A percentile compares a stretch with the other conserved stretches of the same genome.
These are phyloP conservation scores for Leptothorax acervorum DNA, from an alignment of 2,888 invertebrate species.

Conservation along the genomic window DNA sequence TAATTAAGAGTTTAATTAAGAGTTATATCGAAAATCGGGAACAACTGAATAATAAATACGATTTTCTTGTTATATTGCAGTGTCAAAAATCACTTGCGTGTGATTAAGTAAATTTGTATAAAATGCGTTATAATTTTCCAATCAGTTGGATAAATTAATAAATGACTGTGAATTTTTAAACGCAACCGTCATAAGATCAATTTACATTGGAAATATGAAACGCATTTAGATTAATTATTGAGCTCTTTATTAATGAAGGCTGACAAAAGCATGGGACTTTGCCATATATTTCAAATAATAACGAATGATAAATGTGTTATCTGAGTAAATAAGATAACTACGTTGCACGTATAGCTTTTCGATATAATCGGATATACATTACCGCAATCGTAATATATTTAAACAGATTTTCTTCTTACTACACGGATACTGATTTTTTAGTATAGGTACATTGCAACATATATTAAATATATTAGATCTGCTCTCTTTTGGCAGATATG, in stretches of 20 bases:
- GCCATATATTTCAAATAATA: conserved; percentile 17
- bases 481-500: background rate
- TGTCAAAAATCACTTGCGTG: background rate
- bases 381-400: conserved; percentile 3
- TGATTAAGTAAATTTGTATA: conserved; percentile 6
- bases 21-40: background rate
- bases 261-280: conserved; percentile 30
- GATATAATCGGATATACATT: conserved; percentile 10
- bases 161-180: background rate
- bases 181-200: background rate
- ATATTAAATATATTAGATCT: background rate
- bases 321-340: conserved; percentile 18
- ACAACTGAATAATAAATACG: background rate
- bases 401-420: background rate
- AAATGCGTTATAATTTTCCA: conserved; percentile 2
- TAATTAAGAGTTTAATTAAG: background rate
- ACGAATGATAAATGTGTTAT: conserved; percentile 25
- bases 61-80: background rate
- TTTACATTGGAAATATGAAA: background rate
- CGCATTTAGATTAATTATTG: conserved; percentile 42
- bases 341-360: conserved; percentile 3
- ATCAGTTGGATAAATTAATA: background rate
- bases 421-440: background rate
- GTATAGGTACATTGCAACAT: background rate
- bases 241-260: conserved; percentile 27